Conservation (phyloP, 2,888 invertebrate species). For the Watsonalla cultraria region DNA sequence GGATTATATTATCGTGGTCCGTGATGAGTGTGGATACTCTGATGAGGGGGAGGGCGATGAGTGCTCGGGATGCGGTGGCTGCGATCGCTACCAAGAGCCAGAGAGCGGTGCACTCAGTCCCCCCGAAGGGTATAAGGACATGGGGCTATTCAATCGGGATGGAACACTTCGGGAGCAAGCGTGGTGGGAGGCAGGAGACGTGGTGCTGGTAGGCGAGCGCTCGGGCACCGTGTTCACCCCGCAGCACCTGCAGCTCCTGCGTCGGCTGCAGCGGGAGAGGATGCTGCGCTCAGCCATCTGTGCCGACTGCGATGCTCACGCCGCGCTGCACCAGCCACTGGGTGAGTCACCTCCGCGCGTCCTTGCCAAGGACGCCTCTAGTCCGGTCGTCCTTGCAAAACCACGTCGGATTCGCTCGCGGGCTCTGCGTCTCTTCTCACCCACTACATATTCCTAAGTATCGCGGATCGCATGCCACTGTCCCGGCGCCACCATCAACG, state of each 20-base stretch:
- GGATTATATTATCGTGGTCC: slow-evolving; percentile 93
- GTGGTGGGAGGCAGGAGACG: slow-evolving; percentile 79
- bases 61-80: slow-evolving; percentile 78
- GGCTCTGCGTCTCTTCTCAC: neutral
- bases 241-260: slow-evolving; percentile 81
- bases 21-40: slow-evolving; percentile 90
- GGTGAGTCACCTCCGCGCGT: slow-evolving; percentile 61
- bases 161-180: slow-evolving; percentile 78
- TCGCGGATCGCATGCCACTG: slow-evolving; percentile 7
- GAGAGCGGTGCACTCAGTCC: slow-evolving; percentile 93
- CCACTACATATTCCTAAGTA: neutral
- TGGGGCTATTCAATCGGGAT: slow-evolving; percentile 81
- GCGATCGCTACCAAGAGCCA: slow-evolving; percentile 82
- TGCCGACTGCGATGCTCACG: slow-evolving; percentile 72
- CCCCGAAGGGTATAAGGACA: slow-evolving; percentile 94
- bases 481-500: slow-evolving; percentile 15
- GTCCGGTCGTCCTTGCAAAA: slow-evolving; percentile 30
- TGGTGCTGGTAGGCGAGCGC: slow-evolving; percentile 75
- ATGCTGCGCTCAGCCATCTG: slow-evolving; percentile 76
- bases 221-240: slow-evolving; percentile 82
- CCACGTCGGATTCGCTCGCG: slow-evolving; percentile 18
- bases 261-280: slow-evolving; percentile 80
- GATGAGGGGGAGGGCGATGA: slow-evolving; percentile 89
- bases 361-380: slow-evolving; percentile 47
- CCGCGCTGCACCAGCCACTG: slow-evolving; percentile 66